Evolutionary conservation across 1,140 invertebrate genomes (phyloP), one percentile per base, ranked within the genome.

Genomic region (Marisa cornuarietis): DNA sequence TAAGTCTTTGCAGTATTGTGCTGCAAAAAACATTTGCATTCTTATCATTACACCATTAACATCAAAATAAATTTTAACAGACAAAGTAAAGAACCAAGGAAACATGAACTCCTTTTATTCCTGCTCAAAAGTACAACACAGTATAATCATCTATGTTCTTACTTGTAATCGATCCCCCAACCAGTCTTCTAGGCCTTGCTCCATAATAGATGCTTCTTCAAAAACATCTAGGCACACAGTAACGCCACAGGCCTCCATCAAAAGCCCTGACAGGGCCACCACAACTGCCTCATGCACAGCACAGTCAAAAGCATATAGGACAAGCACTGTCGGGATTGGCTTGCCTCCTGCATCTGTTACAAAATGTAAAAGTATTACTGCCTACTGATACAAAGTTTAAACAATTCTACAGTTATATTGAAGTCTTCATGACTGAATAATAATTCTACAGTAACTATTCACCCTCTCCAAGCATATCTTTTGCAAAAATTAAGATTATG

Each of bases 281-380:
- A 88, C 86, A 24, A 89, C 88, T 66, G 85, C 86, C 74, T 89
- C 85, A 80, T 90, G 88, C 26, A 87, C 84, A 24, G 83, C 52
- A 80, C 87, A 90, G 77, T 90, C 88, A 79, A 82, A 86, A 11
- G 88, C 85, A 78, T 90, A 88, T 26, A 90, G 80, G 16, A 90
- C 24, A 52, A 90, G 71, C 5, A 90, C 84, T 1, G 83, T 81
- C 14, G 88, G 87, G 26, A 85, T 80, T 31, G 87, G 85, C 71
- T 89, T 89, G n/a, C 83, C 83, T 52, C 85, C 85, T 20, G 88
- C 76, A 80, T 88, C 88, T 88, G 83, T 26, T 14, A 13, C 18
- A 42, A 24, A 13, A 42, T 14, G 16, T 58, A 18, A 58, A 11
- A 58, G 16, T 18, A 58, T 58, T 18, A 58, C 11, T 58, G 11